Evolutionary conservation across 2,888 invertebrate species (phyloP), one percentile per base, ranked within the genome.

Genomic region (Rhimphoctona megacephalus): DNA sequence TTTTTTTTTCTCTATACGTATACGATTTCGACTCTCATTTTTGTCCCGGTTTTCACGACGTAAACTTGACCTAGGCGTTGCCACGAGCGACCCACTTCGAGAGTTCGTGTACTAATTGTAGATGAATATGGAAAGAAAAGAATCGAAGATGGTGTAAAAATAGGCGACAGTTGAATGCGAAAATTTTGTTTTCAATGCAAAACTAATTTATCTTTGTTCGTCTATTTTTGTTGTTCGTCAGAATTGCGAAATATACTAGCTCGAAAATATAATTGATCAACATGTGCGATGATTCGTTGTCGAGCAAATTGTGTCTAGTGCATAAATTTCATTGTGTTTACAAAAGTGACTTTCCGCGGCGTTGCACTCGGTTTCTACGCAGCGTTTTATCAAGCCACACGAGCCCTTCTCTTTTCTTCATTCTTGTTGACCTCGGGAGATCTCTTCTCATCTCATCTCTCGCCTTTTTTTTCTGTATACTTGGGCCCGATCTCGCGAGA

Each of bases 41-140:
- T 91, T 91, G 90, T 90, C 88, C 89, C 88, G 84, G 87, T 74
- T 76, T 39, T 57, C 57, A 85, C 74, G 82, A 87, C 89, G 30
- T 74, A 74, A 90, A 88, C 89, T 74, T 90, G 91, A 91, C 91
- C 92, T 91, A 91, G 90, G 91, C 88, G 89, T 90, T 88, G 90
- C 74, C 70, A 88, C 89, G 91, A 54, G 36, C 57, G 57, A 90
- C 92, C 92, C 86, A 92, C 89, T 90, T 92, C 64, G 79, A 33
- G 74, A 30, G 39, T 81, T 70, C 49, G n/a, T 25, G 36, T 61
- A 22, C 49, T 11, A 49, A 30, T 77, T 49, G n/a, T 30, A 7
- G 39, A 54, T 25, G 4, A 33, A 49, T 30, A n/a, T 49, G 49
- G 30, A 33, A 49, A 33, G 19, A 30, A 33, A 49, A 46, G 30